Evolutionary conservation across 2,113 vertebrate species (phyloP), one percentile per base, ranked within the genome.

Genomic region (Cinclus mexicanus): DNA sequence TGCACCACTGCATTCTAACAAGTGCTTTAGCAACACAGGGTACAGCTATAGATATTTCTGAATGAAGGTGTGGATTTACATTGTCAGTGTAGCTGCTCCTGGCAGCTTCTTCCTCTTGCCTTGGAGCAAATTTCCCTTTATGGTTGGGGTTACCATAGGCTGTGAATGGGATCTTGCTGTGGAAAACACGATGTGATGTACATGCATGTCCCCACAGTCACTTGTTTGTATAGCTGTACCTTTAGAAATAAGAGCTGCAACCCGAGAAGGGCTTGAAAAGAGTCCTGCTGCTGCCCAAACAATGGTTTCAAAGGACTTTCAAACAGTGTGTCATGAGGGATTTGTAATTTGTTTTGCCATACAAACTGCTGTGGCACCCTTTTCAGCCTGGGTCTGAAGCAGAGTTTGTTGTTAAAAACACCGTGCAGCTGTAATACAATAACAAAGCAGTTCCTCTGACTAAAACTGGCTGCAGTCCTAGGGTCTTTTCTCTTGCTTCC

Each of bases 371-470:
- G 76, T 0, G 1, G 65, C 56, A 81, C 52, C 53, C 19, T 0
- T 72, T 94, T 74, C 65, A 78, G 68, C 85, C 60, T 37, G 56
- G 22, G 15, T 67, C 72, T 81, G 67, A 80, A 76, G 39, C 29
- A 31, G 14, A 52, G 47, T 71, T 96, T 93, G 46, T 81, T n/a
- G 64, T 61, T 93, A 50, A 93, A 86, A 90, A 31, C 65, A 90
- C 76, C 33, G 11, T 26, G 85, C 88, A 92, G 69, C 90, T 87
- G 72, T 57, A 90, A 83, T 26, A 71, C 53, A 95, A 79, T 75
- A 96, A 89, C 52, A 93, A 93, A 92, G 59, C 61, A 75, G 61
- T 69, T 93, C 76, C 80, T 93, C 90, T 95, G 86, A 90, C 72
- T 95, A 90, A 83, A 81, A 55, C 64, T 93, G 86, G 94, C 69